Evolutionary conservation across 2,113 vertebrate genomes (phyloP).

Genomic region (Tetrax tetrax): DNA sequence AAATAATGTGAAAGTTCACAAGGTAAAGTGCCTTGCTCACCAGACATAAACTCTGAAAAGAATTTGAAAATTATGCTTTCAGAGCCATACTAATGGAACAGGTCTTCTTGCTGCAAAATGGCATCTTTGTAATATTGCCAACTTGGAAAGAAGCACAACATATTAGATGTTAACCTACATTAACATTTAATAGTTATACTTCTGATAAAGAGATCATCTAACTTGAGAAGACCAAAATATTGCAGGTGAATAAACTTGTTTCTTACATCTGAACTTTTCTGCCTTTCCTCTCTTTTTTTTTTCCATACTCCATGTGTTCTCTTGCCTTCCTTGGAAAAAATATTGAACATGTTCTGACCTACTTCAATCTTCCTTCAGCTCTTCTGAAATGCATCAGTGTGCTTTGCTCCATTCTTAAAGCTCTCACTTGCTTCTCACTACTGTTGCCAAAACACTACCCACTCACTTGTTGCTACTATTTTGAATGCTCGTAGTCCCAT

Average conservation of each 20-base stretch:
- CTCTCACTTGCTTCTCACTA: background rate
- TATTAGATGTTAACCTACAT: background rate
- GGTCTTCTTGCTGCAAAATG: background rate
- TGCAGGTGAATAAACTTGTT: background rate
- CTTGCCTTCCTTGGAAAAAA: background rate
- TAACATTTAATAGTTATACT: background rate
- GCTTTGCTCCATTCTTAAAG: background rate
- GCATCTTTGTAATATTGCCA: background rate
- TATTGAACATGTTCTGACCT: background rate
- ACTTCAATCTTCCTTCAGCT: background rate
- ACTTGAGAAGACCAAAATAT: background rate
- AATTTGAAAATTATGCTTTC: conserved; percentile 19
- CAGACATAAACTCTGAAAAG: background rate
- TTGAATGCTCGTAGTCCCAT: background rate
- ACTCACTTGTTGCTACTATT: background rate
- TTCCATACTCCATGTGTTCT: background rate
- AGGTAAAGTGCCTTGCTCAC: background rate
- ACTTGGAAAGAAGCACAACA: background rate
- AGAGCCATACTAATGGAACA: background rate
- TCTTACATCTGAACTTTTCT: background rate
- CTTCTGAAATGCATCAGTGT: background rate
- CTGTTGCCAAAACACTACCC: too few relatives aligned
- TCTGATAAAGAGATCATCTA: background rate
- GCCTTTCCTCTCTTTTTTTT: background rate
- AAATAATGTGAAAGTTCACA: conserved; percentile 44